Base-by-base conservation (phyloP, 2,113 vertebrate species). In the Gobius niger region DNA sequence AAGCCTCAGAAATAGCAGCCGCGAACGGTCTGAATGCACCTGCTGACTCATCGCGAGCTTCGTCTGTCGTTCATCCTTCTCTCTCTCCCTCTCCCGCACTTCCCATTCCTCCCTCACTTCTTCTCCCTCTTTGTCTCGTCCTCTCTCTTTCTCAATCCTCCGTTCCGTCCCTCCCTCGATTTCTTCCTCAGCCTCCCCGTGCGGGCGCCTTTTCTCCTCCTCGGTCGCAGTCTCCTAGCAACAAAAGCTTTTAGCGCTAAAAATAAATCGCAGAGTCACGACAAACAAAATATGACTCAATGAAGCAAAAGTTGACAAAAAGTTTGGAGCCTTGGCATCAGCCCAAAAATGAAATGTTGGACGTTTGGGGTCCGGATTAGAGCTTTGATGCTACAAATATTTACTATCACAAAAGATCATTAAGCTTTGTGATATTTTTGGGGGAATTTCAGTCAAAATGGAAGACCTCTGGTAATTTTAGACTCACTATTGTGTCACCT, bases 241-340 rank as follows among this genome's bases (percentile, higher is more conserved):
- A 93, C 92, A 77, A 85, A 90, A 88, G 85, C 87, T 88, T 90
- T 86, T 72, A 82, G 82, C 80, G 73, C 90, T 92, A 92, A 89
- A 93, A 93, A 93, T 92, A 91, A 83, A 82, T 47, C 73, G 63
- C 61, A 12, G 70, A 87, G 82, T 90, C 85, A 89, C 86, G 80
- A 90, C 86, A 62, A 88, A 89, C 83, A 78, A 80, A 90, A 88
- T 76, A 79, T 82, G 81, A 90, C 82, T 90, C 74, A 73, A 78
- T 86, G 67, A 86, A 63, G 75, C 16, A 73, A 84, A 54, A 86
- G 65, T 82, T 80, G 71, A 47, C 68, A 82, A 70, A 70, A 71
- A 78, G 73, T 76, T 75, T 19, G 0, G 47, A 72, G 66, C 73
- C 77, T 51, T 66, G 76, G 67, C 61, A 1, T 10, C 1, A 54